These are phyloP conservation scores for Temnothorax curvispinosus DNA, from an alignment of 1,140 invertebrate genomes.

Conservation along the genomic window DNA sequence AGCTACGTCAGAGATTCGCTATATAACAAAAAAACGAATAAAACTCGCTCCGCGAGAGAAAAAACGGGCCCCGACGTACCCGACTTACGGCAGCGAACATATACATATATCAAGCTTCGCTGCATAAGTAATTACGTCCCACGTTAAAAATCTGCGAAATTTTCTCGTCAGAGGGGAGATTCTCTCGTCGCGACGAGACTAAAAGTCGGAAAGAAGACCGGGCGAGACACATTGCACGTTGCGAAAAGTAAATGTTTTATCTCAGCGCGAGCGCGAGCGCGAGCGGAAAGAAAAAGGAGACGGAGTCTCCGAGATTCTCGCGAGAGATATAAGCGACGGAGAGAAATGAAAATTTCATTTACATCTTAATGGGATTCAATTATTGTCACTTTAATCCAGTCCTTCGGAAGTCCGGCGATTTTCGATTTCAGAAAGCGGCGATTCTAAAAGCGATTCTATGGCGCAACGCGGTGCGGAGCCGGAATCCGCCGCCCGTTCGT, in stretches of 20 bases:
- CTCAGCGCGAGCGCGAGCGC: not conserved
- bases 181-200: not conserved
- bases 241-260: constrained; percentile 28
- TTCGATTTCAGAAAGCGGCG: not conserved
- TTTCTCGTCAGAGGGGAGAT: constrained; percentile 7
- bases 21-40: constrained; percentile 16
- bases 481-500: not conserved
- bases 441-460: not conserved
- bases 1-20: not conserved
- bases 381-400: not conserved
- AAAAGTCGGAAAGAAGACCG: not conserved
- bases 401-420: not conserved
- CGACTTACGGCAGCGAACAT: constrained; percentile 29
- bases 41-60: not conserved
- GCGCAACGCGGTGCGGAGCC: not conserved
- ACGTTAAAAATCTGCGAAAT: constrained; percentile 37
- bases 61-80: not conserved
- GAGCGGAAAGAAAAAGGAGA: not conserved
- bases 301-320: not conserved
- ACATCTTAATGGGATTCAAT: constrained; percentile 28
- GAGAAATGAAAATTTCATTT: constrained; percentile 31
- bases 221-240: not conserved
- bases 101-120: constrained; percentile 34
- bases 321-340: not conserved
- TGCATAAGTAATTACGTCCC: constrained; percentile 46